Conservation (phyloP, 2,888 invertebrate species). For the Athalia circularis region DNA sequence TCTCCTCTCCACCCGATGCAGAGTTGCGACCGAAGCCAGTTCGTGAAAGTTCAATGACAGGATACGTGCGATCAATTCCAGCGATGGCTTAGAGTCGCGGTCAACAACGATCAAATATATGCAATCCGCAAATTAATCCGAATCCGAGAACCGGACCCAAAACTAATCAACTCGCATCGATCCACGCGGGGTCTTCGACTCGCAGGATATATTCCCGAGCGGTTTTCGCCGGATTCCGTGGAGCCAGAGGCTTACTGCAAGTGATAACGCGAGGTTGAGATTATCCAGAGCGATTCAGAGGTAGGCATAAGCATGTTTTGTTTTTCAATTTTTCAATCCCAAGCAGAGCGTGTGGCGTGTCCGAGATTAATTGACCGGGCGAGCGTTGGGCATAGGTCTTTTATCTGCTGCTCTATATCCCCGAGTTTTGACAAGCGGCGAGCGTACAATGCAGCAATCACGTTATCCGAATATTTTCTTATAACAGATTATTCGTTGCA, state of each 20-base stretch:
- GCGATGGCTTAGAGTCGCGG: slow-evolving; percentile 31
- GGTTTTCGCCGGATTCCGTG: too few species aligned
- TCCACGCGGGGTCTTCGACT: too few species aligned
- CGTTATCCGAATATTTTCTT: slow-evolving; percentile 29
- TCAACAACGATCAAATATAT: neutral
- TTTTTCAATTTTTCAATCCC: too few species aligned
- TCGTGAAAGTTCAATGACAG: slow-evolving; percentile 48
- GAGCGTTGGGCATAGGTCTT: neutral
- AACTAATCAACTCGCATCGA: too few species aligned
- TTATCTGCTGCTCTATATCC: slow-evolving; percentile 27
- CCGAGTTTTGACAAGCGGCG: slow-evolving; percentile 26
- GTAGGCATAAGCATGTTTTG: too few species aligned
- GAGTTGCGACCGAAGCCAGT: slow-evolving; percentile 25
- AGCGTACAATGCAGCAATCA: neutral
- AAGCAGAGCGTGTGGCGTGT: slow-evolving; percentile 18
- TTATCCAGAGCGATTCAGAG: too few species aligned
- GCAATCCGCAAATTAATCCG: too few species aligned
- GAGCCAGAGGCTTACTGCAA: too few species aligned
- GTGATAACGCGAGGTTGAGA: too few species aligned
- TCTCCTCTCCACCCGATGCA: neutral
- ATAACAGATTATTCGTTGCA: slow-evolving; percentile 18
- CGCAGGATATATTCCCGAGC: too few species aligned
- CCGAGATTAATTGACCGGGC: slow-evolving; percentile 35
- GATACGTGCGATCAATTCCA: slow-evolving; percentile 45
- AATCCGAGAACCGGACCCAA: too few species aligned